Evolutionary conservation across 2,113 vertebrate species (phyloP).

Genomic region (Percopsis transmontana): DNA sequence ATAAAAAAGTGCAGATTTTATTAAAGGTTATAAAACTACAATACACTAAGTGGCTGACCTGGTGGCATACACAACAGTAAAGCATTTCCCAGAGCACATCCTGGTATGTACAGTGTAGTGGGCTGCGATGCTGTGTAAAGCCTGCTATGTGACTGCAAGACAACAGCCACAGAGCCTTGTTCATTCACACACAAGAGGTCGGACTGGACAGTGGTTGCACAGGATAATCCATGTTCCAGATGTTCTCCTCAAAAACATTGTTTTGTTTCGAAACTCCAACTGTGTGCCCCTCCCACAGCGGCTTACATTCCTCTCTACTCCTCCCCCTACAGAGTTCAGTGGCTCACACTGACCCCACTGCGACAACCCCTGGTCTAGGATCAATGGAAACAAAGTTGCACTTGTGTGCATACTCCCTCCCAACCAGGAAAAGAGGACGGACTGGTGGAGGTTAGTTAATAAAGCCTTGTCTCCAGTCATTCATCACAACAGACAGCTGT

Average conservation of each 20-base stretch:
- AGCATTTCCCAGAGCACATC: constrained; percentile 16
- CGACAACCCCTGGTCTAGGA: not conserved
- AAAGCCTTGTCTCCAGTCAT: constrained; percentile 30
- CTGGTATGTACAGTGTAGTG: not conserved
- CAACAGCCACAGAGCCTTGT: constrained; percentile 16
- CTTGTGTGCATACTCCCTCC: not conserved
- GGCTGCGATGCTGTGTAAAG: constrained; percentile 18
- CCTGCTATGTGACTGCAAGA: constrained; percentile 14
- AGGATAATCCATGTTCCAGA: not conserved
- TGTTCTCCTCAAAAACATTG: not conserved
- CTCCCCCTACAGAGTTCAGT: no score
- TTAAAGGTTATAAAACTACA: no score
- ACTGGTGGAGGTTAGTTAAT: constrained; percentile 38
- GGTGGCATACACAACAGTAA: not conserved
- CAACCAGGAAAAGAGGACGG: not conserved
- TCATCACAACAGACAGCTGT: constrained; percentile 57
- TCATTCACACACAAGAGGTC: constrained; percentile 14
- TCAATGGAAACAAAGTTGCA: not conserved
- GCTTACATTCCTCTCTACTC: no score
- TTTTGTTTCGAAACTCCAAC: no score
- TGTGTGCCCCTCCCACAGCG: no score
- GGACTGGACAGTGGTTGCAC: not conserved
- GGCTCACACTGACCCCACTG: no score
- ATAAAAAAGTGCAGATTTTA: no score
- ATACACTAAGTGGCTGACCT: not conserved